Percentiles rank a stretch among this genome's conserved stretches.
Evolutionary conservation across 1,140 invertebrate genomes (phyloP).

Genomic region (Potamilus streckersoni): DNA sequence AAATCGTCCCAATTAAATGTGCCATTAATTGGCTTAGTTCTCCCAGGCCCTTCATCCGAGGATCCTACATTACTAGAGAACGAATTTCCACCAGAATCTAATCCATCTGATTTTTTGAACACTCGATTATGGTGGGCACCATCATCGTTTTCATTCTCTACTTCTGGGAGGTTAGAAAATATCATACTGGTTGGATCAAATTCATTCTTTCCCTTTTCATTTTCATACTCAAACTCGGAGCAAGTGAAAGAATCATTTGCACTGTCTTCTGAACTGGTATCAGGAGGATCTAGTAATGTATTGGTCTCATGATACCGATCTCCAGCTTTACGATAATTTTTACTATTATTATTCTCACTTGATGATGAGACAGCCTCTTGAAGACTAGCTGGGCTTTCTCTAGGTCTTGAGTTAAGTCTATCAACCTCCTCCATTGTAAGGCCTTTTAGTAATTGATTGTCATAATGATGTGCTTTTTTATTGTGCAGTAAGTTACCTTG

Average conservation of each 20-base stretch:
- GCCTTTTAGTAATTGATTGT: constrained; percentile 72
- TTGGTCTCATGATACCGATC: constrained; percentile 65
- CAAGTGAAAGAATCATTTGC: constrained; percentile 98
- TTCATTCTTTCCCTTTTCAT: constrained; percentile 76
- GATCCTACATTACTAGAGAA: constrained; percentile 88
- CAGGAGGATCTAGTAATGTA: constrained; percentile 66
- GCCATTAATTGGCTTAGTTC: constrained; percentile 76
- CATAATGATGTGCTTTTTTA: constrained; percentile 23
- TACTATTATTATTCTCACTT: constrained; percentile 77
- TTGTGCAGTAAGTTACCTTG: no score
- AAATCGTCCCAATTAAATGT: constrained; percentile 93
- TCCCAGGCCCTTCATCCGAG: constrained; percentile 80
- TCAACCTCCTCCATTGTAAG: constrained; percentile 94
- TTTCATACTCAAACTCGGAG: constrained; percentile 96
- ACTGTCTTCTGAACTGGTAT: constrained; percentile 91
- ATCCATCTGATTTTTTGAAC: constrained; percentile 79
- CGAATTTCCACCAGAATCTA: constrained; percentile 92
- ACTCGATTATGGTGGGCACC: constrained; percentile 44
- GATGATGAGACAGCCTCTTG: constrained; percentile 87
- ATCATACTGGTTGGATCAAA: constrained; percentile 71
- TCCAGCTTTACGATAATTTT: constrained; percentile 26
- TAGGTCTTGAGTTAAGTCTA: constrained; percentile 83
- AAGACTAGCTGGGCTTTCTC: constrained; percentile 89
- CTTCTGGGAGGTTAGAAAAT: constrained; percentile 79
- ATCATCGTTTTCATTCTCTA: constrained; percentile 70